Conservation (phyloP, 2,888 invertebrate species). For the Ophonus ardosiacus region DNA sequence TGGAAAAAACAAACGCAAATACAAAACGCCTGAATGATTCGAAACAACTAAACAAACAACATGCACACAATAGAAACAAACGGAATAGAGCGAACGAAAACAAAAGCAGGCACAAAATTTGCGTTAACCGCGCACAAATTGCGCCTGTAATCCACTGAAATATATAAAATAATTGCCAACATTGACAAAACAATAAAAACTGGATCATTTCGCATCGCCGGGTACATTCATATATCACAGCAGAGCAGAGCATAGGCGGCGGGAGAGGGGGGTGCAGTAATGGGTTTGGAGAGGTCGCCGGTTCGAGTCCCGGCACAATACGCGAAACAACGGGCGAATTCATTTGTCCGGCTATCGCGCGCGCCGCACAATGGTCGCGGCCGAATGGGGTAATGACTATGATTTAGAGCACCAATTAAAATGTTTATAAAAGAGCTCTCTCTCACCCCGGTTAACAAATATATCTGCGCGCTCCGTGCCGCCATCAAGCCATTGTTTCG, state of each 20-base stretch:
- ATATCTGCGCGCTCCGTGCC: slow-evolving; percentile 64
- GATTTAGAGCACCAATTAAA: slow-evolving; percentile 75
- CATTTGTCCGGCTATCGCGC: slow-evolving; percentile 69
- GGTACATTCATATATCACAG: slow-evolving; percentile 61
- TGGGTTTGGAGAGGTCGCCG: slow-evolving; percentile 64
- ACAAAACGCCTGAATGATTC: slow-evolving; percentile 35
- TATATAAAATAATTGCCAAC: slow-evolving; percentile 74
- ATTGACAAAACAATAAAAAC: slow-evolving; percentile 73
- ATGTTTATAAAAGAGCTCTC: slow-evolving; percentile 73
- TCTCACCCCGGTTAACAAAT: slow-evolving; percentile 68
- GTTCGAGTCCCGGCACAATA: slow-evolving; percentile 65
- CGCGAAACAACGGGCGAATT: slow-evolving; percentile 67
- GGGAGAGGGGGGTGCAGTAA: slow-evolving; percentile 21
- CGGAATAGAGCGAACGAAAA: slow-evolving; percentile 42
- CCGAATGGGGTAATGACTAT: slow-evolving; percentile 71
- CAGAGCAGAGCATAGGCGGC: not conserved
- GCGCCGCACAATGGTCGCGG: slow-evolving; percentile 63
- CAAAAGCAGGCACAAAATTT: slow-evolving; percentile 58
- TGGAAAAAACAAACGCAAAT: slow-evolving; percentile 41
- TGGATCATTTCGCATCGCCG: slow-evolving; percentile 74
- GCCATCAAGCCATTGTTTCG: slow-evolving; percentile 26
- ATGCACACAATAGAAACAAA: slow-evolving; percentile 39
- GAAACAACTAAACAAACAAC: slow-evolving; percentile 53
- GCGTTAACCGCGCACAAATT: slow-evolving; percentile 68
- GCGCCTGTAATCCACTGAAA: slow-evolving; percentile 73